Base-by-base conservation (phyloP, 2,888 invertebrate genomes). In the Meta bourneti region DNA sequence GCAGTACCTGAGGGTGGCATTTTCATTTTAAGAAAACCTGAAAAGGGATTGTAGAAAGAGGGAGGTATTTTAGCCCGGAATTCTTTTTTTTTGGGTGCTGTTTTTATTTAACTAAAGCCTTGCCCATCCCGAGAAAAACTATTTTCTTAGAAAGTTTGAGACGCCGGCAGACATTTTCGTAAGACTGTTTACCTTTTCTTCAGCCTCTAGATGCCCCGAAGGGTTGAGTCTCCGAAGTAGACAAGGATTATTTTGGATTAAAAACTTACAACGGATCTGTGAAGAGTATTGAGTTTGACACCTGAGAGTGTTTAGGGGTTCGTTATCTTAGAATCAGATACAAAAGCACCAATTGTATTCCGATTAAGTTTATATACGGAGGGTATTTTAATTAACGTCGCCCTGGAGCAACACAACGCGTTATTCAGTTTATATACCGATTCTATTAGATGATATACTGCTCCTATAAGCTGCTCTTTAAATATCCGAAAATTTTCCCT, bases 1-100 rank as follows among this genome's bases (percentile, higher is more conserved):
- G 83, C 20, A 74, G 49, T 54, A 83, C 83, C 74, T 19, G 52
- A 83, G 72, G 83, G 52, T 13, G 69, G 49, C 34, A 85, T 85
- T 85, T 77, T 85, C 80, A 69, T 80, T 69, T 69, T 74, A 34
- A 74, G n/a, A 69, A 48, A 80, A 69, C 9, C 16, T 52, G 34
- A 70, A 49, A 48, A 72, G 13, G 9, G 20, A 34, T 52, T 16
- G 20, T 6, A 48, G 13, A 19, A 75, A 69, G 69, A 49, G 20
- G 61, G 85, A 69, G 61, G 61, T 48, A 49, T 75, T 85, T 77
- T 61, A 70, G 49, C 69, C 19, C 5, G 49, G n/a, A 20, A 69
- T 13, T 74, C 49, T 69, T 85, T 75, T 48, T 34, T 77, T n/a
- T 48, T 7, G 69, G 34, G 1, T 34, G 20, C 34, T 54, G 13